These are phyloP conservation scores for Ecliptopera silaceata DNA, from an alignment of 2,888 invertebrate species.

Conservation along the genomic window DNA sequence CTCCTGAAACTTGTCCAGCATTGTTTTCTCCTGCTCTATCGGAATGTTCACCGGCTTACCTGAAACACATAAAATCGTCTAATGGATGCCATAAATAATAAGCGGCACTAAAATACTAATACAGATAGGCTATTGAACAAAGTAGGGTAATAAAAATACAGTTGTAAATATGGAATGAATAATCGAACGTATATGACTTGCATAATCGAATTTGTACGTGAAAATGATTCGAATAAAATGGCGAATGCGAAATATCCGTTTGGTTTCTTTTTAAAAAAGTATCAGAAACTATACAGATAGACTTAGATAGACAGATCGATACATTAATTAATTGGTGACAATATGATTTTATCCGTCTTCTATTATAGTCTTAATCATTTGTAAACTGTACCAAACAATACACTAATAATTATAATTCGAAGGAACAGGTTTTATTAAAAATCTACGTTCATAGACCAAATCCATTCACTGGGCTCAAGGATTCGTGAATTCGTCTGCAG, in stretches of 20 bases:
- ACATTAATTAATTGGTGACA: too few relatives aligned
- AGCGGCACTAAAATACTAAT: slow-evolving; percentile 14
- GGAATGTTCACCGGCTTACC: slow-evolving; percentile 94
- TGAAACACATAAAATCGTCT: slow-evolving; percentile 45
- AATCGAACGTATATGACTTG: slow-evolving; percentile 7
- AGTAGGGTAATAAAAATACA: slow-evolving; percentile 11
- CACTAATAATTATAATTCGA: not conserved
- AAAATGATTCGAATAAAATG: too few relatives aligned
- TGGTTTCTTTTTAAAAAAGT: too few relatives aligned
- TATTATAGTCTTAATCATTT: too few relatives aligned
- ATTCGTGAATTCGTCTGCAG: not conserved
- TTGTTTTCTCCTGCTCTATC: slow-evolving; percentile 91
- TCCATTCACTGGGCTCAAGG: not conserved
- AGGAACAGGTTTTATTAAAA: not conserved
- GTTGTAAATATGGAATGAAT: slow-evolving; percentile 9
- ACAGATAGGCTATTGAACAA: slow-evolving; percentile 8
- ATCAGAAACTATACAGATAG: too few relatives aligned
- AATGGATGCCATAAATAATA: slow-evolving; percentile 12
- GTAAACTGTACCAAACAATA: too few relatives aligned
- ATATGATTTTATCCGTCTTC: too few relatives aligned
- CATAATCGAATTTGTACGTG: slow-evolving; percentile 8
- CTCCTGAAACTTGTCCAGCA: slow-evolving; percentile 97
- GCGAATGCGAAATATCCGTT: not conserved
- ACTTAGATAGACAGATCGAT: too few relatives aligned
- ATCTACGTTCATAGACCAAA: not conserved